Conservation (phyloP, 1,140 invertebrate species). For the Drosophila repleta region DNA sequence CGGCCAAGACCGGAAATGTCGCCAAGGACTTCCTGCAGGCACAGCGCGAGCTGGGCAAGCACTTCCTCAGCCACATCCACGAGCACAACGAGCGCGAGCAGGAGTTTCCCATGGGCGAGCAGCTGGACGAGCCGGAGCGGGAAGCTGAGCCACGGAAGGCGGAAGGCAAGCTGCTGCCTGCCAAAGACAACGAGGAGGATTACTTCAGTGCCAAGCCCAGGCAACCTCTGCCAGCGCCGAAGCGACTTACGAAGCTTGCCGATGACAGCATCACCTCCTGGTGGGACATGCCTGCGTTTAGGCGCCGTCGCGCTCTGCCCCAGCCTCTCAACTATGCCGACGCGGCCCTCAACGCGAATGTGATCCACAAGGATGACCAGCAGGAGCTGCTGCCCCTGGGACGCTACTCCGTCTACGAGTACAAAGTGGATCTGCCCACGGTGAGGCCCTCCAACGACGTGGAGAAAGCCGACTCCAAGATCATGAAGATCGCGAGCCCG, state of each 20-base stretch:
- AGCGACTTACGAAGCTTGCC: slow-evolving; percentile 25
- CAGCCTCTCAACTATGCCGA: slow-evolving; percentile 23
- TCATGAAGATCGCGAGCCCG: slow-evolving; percentile 55
- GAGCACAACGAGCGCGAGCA: slow-evolving; percentile 63
- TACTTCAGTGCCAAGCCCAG: slow-evolving; percentile 32
- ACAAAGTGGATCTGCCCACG: slow-evolving; percentile 48
- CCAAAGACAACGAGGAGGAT: slow-evolving; percentile 32
- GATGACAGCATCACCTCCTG: slow-evolving; percentile 58
- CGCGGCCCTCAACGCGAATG: slow-evolving; percentile 52
- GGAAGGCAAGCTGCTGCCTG: neutral
- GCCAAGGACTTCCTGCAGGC: slow-evolving; percentile 68
- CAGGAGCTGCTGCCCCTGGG: slow-evolving; percentile 59
- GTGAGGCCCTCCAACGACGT: neutral
- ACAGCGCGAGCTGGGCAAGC: slow-evolving; percentile 64
- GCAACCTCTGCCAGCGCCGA: slow-evolving; percentile 8
- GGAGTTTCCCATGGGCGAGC: slow-evolving; percentile 39
- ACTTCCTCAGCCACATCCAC: slow-evolving; percentile 67
- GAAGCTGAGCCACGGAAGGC: neutral
- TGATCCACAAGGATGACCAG: slow-evolving; percentile 65
- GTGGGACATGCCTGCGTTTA: slow-evolving; percentile 68
- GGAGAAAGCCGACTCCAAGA: slow-evolving; percentile 40
- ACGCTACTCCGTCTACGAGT: slow-evolving; percentile 52
- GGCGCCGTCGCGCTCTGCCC: slow-evolving; percentile 58
- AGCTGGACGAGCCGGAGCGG: neutral
- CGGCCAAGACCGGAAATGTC: slow-evolving; percentile 35